A percentile compares a stretch with the other conserved stretches of the same genome.
Evolutionary conservation across 2,113 vertebrate species (phyloP).

Genomic region (Misgurnus anguillicaudatus): DNA sequence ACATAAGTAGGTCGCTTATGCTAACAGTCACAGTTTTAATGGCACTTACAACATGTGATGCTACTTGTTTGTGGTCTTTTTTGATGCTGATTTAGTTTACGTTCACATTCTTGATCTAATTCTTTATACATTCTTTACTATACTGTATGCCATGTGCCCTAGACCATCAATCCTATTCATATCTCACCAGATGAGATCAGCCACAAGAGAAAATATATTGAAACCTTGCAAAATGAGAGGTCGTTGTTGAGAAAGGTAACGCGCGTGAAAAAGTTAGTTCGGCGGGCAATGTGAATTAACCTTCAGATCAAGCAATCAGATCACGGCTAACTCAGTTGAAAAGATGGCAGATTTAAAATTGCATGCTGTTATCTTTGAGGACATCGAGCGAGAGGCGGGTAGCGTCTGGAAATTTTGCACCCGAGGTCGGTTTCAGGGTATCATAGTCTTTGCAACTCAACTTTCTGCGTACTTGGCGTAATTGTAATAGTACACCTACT

Average conservation of each 20-base stretch:
- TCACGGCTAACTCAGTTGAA: background rate
- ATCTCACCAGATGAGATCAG: background rate
- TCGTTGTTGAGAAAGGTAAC: background rate
- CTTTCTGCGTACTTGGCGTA: conserved; percentile 25
- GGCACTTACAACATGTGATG: conserved; percentile 6
- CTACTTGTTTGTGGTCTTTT: conserved; percentile 9
- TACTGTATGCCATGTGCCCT: background rate
- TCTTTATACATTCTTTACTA: background rate
- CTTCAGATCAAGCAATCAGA: background rate
- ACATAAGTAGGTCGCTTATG: background rate
- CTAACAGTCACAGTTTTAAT: conserved; percentile 13
- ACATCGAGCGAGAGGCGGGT: background rate
- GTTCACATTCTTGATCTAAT: background rate
- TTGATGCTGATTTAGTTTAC: background rate
- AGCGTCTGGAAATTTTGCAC: background rate
- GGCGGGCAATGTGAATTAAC: background rate
- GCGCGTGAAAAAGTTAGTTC: background rate
- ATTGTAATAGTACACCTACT: conserved; percentile 55
- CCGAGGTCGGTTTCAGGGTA: background rate
- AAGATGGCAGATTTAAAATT: background rate
- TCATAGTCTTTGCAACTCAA: background rate
- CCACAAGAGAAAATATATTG: background rate
- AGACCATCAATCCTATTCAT: background rate
- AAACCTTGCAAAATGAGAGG: background rate
- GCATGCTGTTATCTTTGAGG: background rate